Evolutionary conservation across 2,888 invertebrate genomes (phyloP).

Genomic region (Phanerotoma sp.): DNA sequence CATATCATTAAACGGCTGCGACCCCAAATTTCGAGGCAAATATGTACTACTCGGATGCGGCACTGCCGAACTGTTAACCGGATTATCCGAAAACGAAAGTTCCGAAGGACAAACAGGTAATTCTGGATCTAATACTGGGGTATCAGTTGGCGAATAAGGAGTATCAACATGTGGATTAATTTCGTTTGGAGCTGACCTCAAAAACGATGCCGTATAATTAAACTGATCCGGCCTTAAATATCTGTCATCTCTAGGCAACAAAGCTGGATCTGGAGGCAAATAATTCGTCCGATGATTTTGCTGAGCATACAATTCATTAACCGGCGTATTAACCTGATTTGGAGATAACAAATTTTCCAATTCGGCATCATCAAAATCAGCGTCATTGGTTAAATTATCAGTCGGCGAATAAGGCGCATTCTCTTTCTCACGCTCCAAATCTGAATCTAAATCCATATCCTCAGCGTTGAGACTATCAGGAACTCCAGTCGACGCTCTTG

Average conservation of each 20-base stretch:
- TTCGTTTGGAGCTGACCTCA: neutral
- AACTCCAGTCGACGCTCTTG: constrained; percentile 24
- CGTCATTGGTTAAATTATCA: constrained; percentile 36
- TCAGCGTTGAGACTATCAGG: constrained; percentile 38
- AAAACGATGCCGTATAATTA: neutral
- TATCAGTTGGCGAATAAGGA: constrained; percentile 48
- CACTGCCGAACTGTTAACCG: neutral
- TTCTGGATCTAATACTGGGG: constrained; percentile 42
- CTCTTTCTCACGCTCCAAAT: constrained; percentile 48
- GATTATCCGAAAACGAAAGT: neutral
- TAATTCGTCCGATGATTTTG: too few species aligned
- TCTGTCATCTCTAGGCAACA: constrained; percentile 19
- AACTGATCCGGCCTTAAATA: neutral
- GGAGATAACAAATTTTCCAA: too few species aligned
- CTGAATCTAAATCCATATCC: constrained; percentile 54
- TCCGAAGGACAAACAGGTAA: constrained; percentile 29
- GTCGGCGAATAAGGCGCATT: constrained; percentile 50
- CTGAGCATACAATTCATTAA: too few species aligned
- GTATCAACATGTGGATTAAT: constrained; percentile 26
- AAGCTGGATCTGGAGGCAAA: constrained; percentile 32
- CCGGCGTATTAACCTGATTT: too few species aligned
- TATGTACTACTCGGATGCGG: neutral
- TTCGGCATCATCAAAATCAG: neutral
- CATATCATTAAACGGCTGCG: too few species aligned
- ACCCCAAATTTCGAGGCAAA: too few species aligned